A percentile compares a stretch with the other conserved stretches of the same genome.
Evolutionary conservation across 64 coral and sea anemone species (phyloP).

Genomic region (Stichodactyla helianthus): DNA sequence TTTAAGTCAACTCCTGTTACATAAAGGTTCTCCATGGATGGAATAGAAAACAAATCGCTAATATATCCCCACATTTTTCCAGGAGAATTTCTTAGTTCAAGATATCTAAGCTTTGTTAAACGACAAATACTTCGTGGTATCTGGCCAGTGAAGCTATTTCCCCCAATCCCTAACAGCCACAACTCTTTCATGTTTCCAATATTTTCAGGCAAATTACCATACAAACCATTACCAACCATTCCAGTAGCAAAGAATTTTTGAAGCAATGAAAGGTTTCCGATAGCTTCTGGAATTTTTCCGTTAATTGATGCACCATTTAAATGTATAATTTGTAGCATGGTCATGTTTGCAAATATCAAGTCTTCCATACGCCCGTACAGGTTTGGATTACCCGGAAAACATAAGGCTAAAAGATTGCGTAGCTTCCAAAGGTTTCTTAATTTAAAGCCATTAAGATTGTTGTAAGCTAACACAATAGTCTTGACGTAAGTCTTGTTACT

Average conservation of each 20-base stretch:
- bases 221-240: constrained; percentile 20
- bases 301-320: constrained; percentile 25
- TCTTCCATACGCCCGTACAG: constrained; percentile 14
- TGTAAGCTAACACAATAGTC: constrained; percentile 44
- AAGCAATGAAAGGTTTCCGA: neutral
- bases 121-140: constrained; percentile 35
- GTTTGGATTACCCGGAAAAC: constrained; percentile 21
- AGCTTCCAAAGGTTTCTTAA: constrained; percentile 34
- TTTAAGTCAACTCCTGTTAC: constrained; percentile 29
- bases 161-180: neutral
- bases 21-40: neutral
- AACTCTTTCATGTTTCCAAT: constrained; percentile 36
- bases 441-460: constrained; percentile 27
- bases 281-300: constrained; percentile 12
- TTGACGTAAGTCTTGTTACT: constrained; percentile 27
- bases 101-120: constrained; percentile 21
- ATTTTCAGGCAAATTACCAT: constrained; percentile 20
- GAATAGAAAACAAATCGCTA: neutral
- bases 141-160: constrained; percentile 27
- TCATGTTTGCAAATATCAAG: constrained; percentile 38
- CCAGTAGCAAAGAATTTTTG: constrained; percentile 13
- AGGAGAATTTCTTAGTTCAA: constrained; percentile 19
- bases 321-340: neutral
- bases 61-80: constrained; percentile 26
- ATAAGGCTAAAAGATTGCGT: constrained; percentile 30